phyloP scores from a whole-genome alignment of 2,888 invertebrate genomes.

The Branchipolynoe longqiensis region DNA sequence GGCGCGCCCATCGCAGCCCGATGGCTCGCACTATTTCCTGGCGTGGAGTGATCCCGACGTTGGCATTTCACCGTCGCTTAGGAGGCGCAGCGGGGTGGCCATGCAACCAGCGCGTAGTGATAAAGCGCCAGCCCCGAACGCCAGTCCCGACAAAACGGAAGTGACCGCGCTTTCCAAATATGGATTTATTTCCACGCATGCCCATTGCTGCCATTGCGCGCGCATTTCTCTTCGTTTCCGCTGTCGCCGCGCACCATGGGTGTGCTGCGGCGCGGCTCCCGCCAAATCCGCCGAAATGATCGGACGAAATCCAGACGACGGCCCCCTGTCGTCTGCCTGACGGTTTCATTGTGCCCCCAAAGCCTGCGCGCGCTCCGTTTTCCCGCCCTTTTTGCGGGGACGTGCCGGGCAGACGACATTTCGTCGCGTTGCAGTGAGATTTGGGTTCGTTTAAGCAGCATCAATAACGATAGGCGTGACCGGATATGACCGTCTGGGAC shows the following conservation, averaged over 20 bases:
- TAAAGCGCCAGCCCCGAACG: neutral
- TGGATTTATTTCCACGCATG: constrained; percentile 28
- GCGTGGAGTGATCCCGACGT: neutral
- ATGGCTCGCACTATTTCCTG: constrained; percentile 5
- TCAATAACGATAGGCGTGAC: no score
- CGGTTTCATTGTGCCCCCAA: constrained; percentile 8
- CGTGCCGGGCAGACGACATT: constrained; percentile 20
- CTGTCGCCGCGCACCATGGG: neutral
- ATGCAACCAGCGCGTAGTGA: neutral
- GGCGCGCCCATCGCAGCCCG: neutral
- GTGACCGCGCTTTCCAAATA: neutral
- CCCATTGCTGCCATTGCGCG: constrained; percentile 8
- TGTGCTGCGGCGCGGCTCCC: neutral
- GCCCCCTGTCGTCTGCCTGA: neutral
- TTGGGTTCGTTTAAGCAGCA: neutral
- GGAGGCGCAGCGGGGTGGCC: neutral
- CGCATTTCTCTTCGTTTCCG: constrained; percentile 33
- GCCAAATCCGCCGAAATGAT: neutral
- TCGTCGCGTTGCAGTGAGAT: no score
- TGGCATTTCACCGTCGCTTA: constrained; percentile 8
- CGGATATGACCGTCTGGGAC: no score
- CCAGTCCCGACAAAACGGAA: constrained; percentile 1
- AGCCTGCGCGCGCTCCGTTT: neutral
- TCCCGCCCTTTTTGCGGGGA: neutral
- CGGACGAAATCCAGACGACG: neutral